Conservation (phyloP, 2,888 invertebrate species). For the Ennomos erosarius region DNA sequence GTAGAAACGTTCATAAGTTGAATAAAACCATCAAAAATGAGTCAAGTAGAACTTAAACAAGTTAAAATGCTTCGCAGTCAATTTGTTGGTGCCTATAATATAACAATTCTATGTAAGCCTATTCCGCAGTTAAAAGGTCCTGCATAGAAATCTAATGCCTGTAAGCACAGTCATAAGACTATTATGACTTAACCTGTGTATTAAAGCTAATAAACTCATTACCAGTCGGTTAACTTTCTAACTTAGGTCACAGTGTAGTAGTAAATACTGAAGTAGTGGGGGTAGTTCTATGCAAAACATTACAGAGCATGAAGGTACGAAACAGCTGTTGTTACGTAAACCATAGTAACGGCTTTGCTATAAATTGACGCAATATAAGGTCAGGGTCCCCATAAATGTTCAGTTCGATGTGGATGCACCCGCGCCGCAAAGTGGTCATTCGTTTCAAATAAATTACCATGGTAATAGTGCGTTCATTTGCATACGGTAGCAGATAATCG, state of each 20-base stretch:
- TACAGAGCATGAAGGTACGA: conserved; percentile 66
- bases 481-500: conserved; percentile 72
- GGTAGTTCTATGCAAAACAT: conserved; percentile 72
- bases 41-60: too few species aligned
- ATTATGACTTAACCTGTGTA: conserved; percentile 12
- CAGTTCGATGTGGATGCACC: conserved; percentile 79
- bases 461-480: conserved; percentile 84
- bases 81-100: too few species aligned
- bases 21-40: too few species aligned
- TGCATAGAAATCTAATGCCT: neutral
- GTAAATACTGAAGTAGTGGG: conserved; percentile 47
- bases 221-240: conserved; percentile 47
- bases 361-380: conserved; percentile 84
- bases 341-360: conserved; percentile 77
- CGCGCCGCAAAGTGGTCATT: conserved; percentile 84
- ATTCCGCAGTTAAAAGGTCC: too few species aligned
- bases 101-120: too few species aligned
- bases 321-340: conserved; percentile 80
- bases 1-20: too few species aligned
- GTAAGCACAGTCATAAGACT: neutral
- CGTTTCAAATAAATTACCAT: conserved; percentile 85
- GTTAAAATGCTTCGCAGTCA: too few species aligned
- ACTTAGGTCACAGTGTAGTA: conserved; percentile 39
- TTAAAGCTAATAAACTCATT: conserved; percentile 42
- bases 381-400: conserved; percentile 83